Evolutionary conservation across 2,797 vertebrate genomes (phyloP).

Genomic region (Eurystomus glaucurus): DNA sequence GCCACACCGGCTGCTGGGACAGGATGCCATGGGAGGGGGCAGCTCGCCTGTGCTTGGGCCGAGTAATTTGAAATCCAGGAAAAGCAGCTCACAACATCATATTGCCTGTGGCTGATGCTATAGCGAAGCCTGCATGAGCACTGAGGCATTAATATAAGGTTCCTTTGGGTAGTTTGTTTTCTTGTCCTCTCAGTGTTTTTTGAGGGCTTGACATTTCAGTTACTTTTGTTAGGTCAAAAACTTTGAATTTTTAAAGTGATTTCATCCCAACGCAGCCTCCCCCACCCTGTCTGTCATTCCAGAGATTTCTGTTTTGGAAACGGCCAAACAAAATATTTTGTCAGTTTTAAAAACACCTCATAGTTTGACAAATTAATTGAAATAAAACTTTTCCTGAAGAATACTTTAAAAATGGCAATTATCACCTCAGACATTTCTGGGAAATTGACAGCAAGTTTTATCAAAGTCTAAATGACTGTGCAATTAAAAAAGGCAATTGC

Average conservation of each 20-base stretch:
- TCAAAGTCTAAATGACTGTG: neutral
- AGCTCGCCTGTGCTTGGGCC: neutral
- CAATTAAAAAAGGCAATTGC: neutral
- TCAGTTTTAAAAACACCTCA: neutral
- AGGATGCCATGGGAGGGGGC: neutral
- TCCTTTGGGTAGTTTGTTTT: neutral
- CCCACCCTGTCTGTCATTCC: neutral
- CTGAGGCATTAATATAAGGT: neutral
- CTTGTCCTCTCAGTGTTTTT: neutral
- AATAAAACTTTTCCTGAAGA: neutral
- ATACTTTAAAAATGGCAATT: neutral
- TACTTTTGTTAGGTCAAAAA: neutral
- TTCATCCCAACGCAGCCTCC: neutral
- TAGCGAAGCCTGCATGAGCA: rapidly evolving
- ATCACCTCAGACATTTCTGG: neutral
- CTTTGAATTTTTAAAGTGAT: neutral
- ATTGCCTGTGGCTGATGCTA: rapidly evolving
- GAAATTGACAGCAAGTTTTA: neutral
- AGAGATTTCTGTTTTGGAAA: neutral
- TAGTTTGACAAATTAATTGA: neutral
- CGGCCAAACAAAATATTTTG: rapidly evolving
- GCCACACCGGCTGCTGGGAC: neutral
- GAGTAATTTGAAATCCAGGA: neutral
- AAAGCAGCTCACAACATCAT: neutral
- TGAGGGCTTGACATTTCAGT: neutral